These are phyloP conservation scores for Thomomys bottae DNA, from an alignment of 2,113 vertebrate species.

Conservation along the genomic window DNA sequence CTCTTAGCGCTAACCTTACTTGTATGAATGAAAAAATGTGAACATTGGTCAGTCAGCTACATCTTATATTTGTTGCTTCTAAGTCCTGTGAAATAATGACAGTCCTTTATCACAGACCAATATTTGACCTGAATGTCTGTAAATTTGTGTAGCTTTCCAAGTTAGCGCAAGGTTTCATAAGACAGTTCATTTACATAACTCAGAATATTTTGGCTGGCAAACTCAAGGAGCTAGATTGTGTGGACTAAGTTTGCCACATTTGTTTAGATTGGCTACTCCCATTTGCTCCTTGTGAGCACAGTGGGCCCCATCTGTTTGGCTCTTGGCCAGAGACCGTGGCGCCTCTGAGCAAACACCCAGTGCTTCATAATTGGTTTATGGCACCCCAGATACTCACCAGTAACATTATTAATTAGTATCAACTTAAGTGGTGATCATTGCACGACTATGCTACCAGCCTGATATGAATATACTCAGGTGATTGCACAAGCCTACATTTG, in stretches of 20 bases:
- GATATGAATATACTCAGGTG: neutral
- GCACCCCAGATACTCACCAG: constrained; percentile 37
- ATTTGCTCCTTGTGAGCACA: constrained; percentile 1
- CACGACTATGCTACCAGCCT: neutral
- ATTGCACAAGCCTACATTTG: neutral
- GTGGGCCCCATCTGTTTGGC: constrained; percentile 64
- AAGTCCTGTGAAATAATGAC: neutral
- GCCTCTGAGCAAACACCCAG: constrained; percentile 40
- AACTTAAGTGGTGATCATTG: constrained; percentile 32
- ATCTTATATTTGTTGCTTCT: constrained; percentile 2
- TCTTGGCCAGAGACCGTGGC: constrained; percentile 55
- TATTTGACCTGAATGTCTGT: constrained; percentile 10
- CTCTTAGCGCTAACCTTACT: neutral
- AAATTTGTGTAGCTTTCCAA: constrained; percentile 61
- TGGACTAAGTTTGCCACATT: constrained; percentile 62
- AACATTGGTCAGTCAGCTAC: neutral
- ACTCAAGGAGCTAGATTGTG: constrained; percentile 32
- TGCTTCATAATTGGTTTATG: constrained; percentile 59
- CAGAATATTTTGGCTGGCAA: constrained; percentile 60
- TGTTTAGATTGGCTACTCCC: constrained; percentile 52
- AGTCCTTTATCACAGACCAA: neutral
- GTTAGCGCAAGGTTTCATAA: constrained; percentile 62
- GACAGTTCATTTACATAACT: constrained; percentile 69
- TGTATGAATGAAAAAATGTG: neutral
- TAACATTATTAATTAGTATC: constrained; percentile 54